These are phyloP conservation scores for Drosophila bocqueti DNA, from an alignment of 1,140 invertebrate species.

Conservation along the genomic window DNA sequence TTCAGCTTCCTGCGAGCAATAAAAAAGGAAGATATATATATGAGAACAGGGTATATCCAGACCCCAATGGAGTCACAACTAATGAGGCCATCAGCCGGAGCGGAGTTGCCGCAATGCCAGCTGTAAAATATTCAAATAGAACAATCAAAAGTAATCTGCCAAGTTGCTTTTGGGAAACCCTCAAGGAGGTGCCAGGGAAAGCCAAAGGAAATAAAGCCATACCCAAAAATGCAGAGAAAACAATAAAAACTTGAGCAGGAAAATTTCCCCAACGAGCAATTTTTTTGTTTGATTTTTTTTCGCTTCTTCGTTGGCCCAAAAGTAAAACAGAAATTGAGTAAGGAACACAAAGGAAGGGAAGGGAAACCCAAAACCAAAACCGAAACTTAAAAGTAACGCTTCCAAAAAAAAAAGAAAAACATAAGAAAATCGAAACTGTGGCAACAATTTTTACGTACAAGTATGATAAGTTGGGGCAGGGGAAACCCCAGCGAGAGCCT, in stretches of 20 bases:
- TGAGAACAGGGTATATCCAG: not conserved
- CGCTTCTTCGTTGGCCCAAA: slow-evolving; percentile 14
- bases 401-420: not conserved
- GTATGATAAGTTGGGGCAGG: slow-evolving; percentile 16
- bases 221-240: slow-evolving; percentile 45
- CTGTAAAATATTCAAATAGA: slow-evolving; percentile 49
- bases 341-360: slow-evolving; percentile 37
- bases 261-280: slow-evolving; percentile 83
- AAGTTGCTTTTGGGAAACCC: slow-evolving; percentile 49
- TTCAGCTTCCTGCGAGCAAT: not conserved
- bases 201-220: slow-evolving; percentile 17
- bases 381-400: slow-evolving; percentile 55
- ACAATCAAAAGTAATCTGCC: slow-evolving; percentile 62
- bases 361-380: slow-evolving; percentile 45
- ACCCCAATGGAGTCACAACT: slow-evolving; percentile 45
- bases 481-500: slow-evolving; percentile 13
- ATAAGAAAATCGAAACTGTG: slow-evolving; percentile 14
- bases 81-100: slow-evolving; percentile 57
- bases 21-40: not conserved
- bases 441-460: slow-evolving; percentile 38
- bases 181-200: slow-evolving; percentile 51
- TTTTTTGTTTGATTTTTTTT: slow-evolving; percentile 26
- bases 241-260: slow-evolving; percentile 65
- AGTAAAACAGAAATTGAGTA: slow-evolving; percentile 57
- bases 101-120: slow-evolving; percentile 24